These are phyloP conservation scores for Sinonovacula constricta DNA, from an alignment of 1,140 invertebrate genomes.

Conservation along the genomic window DNA sequence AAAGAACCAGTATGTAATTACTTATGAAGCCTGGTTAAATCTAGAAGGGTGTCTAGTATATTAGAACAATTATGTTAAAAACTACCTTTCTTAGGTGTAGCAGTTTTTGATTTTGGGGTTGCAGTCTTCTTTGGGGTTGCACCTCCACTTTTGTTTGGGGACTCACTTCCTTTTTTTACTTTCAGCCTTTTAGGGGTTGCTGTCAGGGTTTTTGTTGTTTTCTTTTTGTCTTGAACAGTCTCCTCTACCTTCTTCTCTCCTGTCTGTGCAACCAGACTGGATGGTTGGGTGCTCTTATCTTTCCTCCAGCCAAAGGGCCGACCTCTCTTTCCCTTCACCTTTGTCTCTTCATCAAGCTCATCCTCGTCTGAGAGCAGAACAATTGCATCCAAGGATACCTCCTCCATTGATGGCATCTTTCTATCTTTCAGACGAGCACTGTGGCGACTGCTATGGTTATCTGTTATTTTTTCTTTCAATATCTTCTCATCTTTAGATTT, in stretches of 20 bases:
- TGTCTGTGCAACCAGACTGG: not conserved
- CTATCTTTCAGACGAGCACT: slow-evolving; percentile 30
- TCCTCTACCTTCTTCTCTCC: not conserved
- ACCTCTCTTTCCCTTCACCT: slow-evolving; percentile 10
- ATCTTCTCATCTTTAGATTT: too few relatives aligned
- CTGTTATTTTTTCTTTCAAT: too few relatives aligned
- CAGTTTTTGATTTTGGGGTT: too few relatives aligned
- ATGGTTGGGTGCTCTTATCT: not conserved
- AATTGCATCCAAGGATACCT: slow-evolving; percentile 40
- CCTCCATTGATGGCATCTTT: slow-evolving; percentile 43
- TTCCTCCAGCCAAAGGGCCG: not conserved
- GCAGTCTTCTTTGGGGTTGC: slow-evolving; percentile 22
- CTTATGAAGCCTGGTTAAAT: too few relatives aligned
- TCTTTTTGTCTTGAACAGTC: not conserved
- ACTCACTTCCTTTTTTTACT: slow-evolving; percentile 2
- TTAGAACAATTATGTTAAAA: too few relatives aligned
- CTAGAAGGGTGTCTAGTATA: too few relatives aligned
- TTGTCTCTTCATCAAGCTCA: slow-evolving; percentile 3
- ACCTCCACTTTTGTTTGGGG: not conserved
- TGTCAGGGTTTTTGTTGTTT: not conserved
- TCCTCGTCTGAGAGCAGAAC: slow-evolving; percentile 34
- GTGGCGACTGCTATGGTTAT: slow-evolving; percentile 16
- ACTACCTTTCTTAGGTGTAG: too few relatives aligned
- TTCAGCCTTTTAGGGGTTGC: slow-evolving; percentile 17
- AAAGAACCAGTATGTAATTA: too few relatives aligned